Base-by-base conservation (phyloP, 2,888 invertebrate genomes). In the Aleiodes leptofemur region DNA sequence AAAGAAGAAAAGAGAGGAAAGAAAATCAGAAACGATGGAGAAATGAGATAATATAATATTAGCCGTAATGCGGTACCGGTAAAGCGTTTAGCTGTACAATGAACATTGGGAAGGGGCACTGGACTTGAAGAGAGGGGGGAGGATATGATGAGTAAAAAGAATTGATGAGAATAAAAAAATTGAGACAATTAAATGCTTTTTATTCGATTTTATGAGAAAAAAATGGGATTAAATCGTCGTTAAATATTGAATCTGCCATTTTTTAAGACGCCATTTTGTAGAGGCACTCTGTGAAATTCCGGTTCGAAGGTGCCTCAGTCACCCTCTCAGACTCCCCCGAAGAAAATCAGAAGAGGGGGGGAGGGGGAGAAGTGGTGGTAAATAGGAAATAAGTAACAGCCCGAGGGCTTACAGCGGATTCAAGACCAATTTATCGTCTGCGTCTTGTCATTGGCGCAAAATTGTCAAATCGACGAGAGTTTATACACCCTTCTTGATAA, bases 351-450 rank as follows among this genome's bases (percentile, higher is more conserved):
- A 23, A 23, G 74, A 71, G 64, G 61, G 23, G 68, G 11, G 70
- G 50, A 55, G 14, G 29, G 59, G 50, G 8, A 76, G 76, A 82
- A 80, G 34, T 34, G 34, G 34, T 77, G 77, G 77, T 86, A 88
- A 88, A 87, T 88, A 87, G 88, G 89, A 89, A 89, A 89, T 88
- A 87, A 89, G 88, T 87, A 82, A 84, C 81, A 82, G 89, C 87
- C 88, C 84, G 85, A 86, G 87, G 86, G 87, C 84, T 53, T 77
- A 77, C 69, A 83, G 82, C 85, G 86, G 83, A 87, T 89, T 88
- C 87, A 83, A 85, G 87, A 86, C 85, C 88, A 89, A 89, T 89
- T 89, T 88, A 83, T 86, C 85, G 83, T 82, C 83, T 80, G 79
- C 85, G 82, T 77, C 82, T 78, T 82, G 85, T 85, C 86, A 89